phyloP scores from a whole-genome alignment of 2,113 vertebrate genomes.

The Macquaria australasica region DNA sequence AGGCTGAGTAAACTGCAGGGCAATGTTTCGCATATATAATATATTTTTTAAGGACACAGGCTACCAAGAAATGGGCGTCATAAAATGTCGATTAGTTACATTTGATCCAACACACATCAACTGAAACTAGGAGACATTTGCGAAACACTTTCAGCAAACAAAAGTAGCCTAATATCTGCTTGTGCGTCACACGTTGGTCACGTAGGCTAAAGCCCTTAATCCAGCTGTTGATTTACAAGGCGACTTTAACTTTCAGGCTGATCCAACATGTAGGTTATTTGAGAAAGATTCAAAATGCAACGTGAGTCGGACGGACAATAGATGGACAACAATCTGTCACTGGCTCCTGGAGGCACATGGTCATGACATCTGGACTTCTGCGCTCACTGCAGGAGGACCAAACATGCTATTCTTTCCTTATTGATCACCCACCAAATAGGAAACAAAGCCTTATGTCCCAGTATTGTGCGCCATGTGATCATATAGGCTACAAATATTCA shows the following conservation, averaged over 20 bases:
- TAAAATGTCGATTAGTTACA: not conserved
- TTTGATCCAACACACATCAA: not conserved
- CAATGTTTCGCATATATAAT: accelerated
- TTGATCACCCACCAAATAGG: conserved; percentile 23
- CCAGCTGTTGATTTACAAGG: not conserved
- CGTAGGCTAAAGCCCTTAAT: not conserved
- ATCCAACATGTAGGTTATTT: no score
- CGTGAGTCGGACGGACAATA: conserved; percentile 20
- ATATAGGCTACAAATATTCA: not conserved
- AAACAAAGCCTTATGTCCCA: conserved; percentile 11
- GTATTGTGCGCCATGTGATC: not conserved
- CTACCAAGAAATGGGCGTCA: not conserved
- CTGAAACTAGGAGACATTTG: not conserved
- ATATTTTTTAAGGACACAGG: not conserved
- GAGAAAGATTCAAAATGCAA: not conserved
- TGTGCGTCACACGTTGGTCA: not conserved
- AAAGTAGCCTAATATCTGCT: not conserved
- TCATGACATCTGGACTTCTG: conserved; percentile 65
- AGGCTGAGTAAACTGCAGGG: not conserved
- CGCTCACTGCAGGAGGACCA: conserved; percentile 9
- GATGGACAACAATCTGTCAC: conserved; percentile 48
- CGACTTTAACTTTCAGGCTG: not conserved
- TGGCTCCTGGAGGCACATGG: conserved; percentile 61
- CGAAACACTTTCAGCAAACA: not conserved
- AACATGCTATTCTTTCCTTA: conserved; percentile 11